phyloP scores from a whole-genome alignment of 2,113 vertebrate genomes.

The Porphyrio hochstetteri region DNA sequence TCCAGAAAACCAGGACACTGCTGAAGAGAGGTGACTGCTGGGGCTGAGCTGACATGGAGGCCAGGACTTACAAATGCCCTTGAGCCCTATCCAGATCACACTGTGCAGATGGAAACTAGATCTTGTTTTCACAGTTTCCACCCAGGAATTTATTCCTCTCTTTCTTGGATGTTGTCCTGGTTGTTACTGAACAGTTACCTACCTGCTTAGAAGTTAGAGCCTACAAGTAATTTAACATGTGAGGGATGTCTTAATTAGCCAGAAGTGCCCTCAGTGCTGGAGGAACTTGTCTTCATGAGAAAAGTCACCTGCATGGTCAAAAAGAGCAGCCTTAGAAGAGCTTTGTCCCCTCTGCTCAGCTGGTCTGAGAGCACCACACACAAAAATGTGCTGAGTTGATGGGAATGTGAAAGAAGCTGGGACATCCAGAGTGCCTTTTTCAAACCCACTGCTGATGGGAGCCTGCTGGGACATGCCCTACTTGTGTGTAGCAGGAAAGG shows the following conservation, averaged over 20 bases:
- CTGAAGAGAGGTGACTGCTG: neutral
- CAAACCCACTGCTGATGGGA: neutral
- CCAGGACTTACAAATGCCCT: neutral
- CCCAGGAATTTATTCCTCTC: neutral
- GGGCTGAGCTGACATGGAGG: neutral
- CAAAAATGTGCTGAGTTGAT: constrained; percentile 17
- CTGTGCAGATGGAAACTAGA: neutral
- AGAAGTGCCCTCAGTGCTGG: neutral
- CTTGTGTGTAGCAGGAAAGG: neutral
- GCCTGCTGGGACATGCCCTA: neutral
- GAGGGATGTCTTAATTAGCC: neutral
- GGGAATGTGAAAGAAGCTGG: neutral
- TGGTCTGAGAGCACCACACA: neutral
- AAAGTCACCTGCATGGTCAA: neutral
- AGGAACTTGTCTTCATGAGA: neutral
- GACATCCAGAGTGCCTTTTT: neutral
- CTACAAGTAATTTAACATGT: neutral
- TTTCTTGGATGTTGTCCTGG: neutral
- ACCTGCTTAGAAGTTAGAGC: neutral
- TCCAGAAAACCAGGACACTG: neutral
- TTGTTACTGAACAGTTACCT: neutral
- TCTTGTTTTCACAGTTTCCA: neutral
- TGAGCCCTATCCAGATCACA: neutral
- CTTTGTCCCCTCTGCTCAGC: neutral
- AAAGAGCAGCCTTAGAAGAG: neutral